Evolutionary conservation across 1,140 invertebrate species (phyloP), one percentile per base, ranked within the genome.

Genomic region (Drosophila sturtevanti): DNA sequence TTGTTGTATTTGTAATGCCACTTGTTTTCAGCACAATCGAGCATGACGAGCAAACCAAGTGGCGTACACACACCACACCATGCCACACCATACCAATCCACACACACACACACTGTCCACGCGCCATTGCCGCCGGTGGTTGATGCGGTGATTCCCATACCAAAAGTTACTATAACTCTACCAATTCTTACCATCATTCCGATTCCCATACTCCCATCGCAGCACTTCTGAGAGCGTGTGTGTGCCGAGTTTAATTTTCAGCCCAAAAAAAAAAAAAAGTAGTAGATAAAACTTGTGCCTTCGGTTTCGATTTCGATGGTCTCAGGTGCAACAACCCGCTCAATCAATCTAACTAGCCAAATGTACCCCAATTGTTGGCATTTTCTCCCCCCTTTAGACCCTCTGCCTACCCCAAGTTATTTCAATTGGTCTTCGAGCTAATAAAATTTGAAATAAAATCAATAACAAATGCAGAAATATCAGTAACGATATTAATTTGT

Each of bases 21-120:
- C 82, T 89, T 84, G 84, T 89, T 89, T 84, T 80, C 84, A 73
- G 77, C 79, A 89, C 84, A 89, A 89, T 89, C 85, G 85, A 89
- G 85, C 84, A 89, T 89, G 77, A 84, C 84, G 70, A 89, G 27
- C 54, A 48, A 21, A 48, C 41, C 41, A 56, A 55, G 52, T 55
- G 52, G 27, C 27, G 52, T 27, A 31, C 54, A 56, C 51, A 54
- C 51, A 54, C 48, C 44, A 48, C 16, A 21, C 22, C 14, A 44
- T 14, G 14, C 37, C n/a, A 38, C 37, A 38, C 37, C 37, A 38
- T 3, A 41, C 10, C 38, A 41, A n/a, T 16, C 38, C n/a, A 41
- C 11, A 35, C 51, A 74, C 79, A 68, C 72, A 77, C 79, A 72
- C 79, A 62, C 72, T 87, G 79, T 79, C 82, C 82, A 87, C 82